These are phyloP conservation scores for Arrhopalites spinosus DNA, from an alignment of 2,888 invertebrate species.

Conservation along the genomic window DNA sequence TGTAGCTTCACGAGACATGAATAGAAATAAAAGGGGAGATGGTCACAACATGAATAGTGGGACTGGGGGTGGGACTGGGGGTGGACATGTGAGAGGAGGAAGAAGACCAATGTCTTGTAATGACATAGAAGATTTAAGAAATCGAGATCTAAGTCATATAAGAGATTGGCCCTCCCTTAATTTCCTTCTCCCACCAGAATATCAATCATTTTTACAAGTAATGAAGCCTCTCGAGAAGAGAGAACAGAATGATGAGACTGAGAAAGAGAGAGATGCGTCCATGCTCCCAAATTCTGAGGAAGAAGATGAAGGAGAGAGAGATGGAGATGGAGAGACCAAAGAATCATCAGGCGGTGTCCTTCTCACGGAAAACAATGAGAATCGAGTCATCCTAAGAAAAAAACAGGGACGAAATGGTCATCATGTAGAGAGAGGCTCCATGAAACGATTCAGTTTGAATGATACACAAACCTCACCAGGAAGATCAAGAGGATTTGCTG, in stretches of 20 bases:
- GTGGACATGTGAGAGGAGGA: neutral
- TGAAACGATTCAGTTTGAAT: constrained; percentile 29
- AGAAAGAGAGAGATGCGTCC: constrained; percentile 37
- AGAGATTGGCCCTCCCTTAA: constrained; percentile 93
- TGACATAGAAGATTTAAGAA: constrained; percentile 79
- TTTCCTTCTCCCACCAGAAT: constrained; percentile 83
- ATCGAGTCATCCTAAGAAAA: constrained; percentile 21
- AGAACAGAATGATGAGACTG: constrained; percentile 44
- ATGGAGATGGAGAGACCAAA: neutral
- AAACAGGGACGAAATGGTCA: neutral
- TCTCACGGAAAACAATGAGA: constrained; percentile 2
- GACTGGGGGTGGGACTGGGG: constrained; percentile 13
- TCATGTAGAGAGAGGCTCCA: neutral
- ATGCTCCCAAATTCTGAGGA: neutral
- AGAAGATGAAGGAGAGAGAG: neutral
- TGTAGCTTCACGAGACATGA: constrained; percentile 42
- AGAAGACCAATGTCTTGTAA: constrained; percentile 76
- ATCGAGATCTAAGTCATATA: constrained; percentile 81
- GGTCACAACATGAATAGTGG: neutral
- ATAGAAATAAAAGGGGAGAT: constrained; percentile 18
- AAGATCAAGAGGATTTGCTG: constrained; percentile 32
- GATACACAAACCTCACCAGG: constrained; percentile 26
- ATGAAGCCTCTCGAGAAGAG: constrained; percentile 61
- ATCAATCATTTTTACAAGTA: constrained; percentile 76
- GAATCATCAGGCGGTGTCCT: neutral